These are phyloP conservation scores for Hemicentrotus pulcherrimus DNA, from an alignment of 35 echinoderm and acorn worm genomes.

Conservation along the genomic window DNA sequence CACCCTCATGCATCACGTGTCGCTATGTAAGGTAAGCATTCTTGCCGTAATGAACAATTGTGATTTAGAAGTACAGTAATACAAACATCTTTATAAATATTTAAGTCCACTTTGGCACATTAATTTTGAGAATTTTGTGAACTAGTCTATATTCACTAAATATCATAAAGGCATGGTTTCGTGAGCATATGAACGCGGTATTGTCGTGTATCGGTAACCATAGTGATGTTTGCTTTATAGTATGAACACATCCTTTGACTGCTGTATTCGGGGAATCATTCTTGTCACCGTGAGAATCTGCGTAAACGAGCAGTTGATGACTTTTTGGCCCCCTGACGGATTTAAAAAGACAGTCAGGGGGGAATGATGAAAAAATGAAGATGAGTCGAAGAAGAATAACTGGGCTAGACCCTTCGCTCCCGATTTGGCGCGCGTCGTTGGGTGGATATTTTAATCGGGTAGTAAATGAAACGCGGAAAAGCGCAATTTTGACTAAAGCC, in stretches of 20 bases:
- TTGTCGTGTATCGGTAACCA: neutral
- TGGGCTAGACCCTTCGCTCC: slow-evolving; percentile 20
- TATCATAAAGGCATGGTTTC: too few relatives aligned
- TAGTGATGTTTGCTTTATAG: neutral
- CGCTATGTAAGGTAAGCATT: neutral
- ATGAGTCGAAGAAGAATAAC: neutral
- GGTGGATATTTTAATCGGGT: slow-evolving; percentile 45
- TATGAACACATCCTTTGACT: neutral
- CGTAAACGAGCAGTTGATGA: slow-evolving; percentile 47
- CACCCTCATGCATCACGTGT: too few relatives aligned
- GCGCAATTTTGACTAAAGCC: slow-evolving; percentile 49
- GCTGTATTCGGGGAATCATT: neutral
- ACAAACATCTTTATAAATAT: too few relatives aligned
- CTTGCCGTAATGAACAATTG: neutral
- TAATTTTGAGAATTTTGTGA: too few relatives aligned
- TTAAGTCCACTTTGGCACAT: neutral
- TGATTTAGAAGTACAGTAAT: neutral
- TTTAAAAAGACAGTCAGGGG: slow-evolving; percentile 29
- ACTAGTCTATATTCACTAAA: too few relatives aligned
- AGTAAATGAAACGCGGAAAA: slow-evolving; percentile 44
- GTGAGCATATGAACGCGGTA: too few relatives aligned
- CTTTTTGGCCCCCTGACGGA: slow-evolving; percentile 33
- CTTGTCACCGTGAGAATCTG: slow-evolving; percentile 23
- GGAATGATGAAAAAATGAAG: slow-evolving; percentile 8
- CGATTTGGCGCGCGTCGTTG: slow-evolving; percentile 15